Base-by-base conservation (phyloP, 2,113 vertebrate species). In the Corvus cornix region DNA sequence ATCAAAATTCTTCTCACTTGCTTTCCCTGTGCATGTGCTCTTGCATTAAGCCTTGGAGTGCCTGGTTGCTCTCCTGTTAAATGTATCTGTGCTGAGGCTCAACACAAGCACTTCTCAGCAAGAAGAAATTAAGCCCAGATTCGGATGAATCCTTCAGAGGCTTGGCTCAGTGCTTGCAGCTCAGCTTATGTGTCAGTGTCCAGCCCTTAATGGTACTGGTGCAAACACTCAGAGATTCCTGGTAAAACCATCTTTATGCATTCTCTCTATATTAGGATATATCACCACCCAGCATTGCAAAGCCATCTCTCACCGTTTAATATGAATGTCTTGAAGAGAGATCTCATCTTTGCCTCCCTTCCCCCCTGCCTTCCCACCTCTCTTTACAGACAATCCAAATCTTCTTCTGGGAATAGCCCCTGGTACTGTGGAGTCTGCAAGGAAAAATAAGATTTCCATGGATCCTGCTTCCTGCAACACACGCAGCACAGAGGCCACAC, bases 1-100 rank as follows among this genome's bases (percentile, higher is more conserved):
- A 96, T 95, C 92, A 96, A 53, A 74, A 95, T 90, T 78, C 90
- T 81, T 78, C 80, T 83, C 76, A 72, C 69, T 90, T 49, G 35
- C 76, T 78, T 90, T 90, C 75, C 48, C 73, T 60, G 59, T 49
- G 76, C 68, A 7, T 24, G 23, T 92, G 20, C 63, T 66, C 51
- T 66, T 55, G 87, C 56, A 77, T 74, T 81, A 84, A 68, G 68
- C 39, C 68, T 72, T 63, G 69, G 72, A 92, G 83, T 67, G 76
- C 76, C 80, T 84, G 79, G 43, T 46, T 92, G 72, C 88, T 90
- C 83, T 91, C 6, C 72, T 92, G 76, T 76, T 88, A 67, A 80
- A 86, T 37, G n/a, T 3, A 3, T 30, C 79, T 78, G 2, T 58
- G 48, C 52, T 68, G 23, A 81, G 64, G 43, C 48, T 84, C 31